These are phyloP conservation scores for Trissonchulus latispiculum DNA, from an alignment of 2,888 invertebrate species.

Conservation along the genomic window DNA sequence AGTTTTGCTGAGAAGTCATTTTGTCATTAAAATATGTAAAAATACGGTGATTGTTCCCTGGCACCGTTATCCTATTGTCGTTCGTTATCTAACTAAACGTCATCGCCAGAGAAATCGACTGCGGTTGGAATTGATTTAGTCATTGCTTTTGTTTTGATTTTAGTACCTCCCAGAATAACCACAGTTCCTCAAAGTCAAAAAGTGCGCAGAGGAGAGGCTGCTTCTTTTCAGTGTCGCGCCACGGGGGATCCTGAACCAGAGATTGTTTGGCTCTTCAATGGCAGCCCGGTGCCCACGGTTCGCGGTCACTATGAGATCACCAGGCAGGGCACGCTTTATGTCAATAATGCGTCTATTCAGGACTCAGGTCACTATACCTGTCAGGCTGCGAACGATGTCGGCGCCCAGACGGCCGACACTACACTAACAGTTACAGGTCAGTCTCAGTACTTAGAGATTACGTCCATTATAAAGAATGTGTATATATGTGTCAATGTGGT, in stretches of 20 bases:
- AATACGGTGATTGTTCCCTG: no score
- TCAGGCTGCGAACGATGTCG: slow-evolving; percentile 45
- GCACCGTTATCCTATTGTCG: no score
- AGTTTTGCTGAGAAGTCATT: no score
- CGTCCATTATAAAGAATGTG: no score
- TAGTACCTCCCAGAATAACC: slow-evolving; percentile 33
- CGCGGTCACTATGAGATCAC: slow-evolving; percentile 45
- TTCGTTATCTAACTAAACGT: no score
- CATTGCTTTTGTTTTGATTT: slow-evolving; percentile 26
- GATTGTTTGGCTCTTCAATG: slow-evolving; percentile 76
- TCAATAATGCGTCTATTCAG: slow-evolving; percentile 30
- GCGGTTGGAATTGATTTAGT: slow-evolving; percentile 21
- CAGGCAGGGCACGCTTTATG: slow-evolving; percentile 35
- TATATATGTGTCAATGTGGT: no score
- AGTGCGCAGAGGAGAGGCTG: slow-evolving; percentile 58
- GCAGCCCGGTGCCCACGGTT: slow-evolving; percentile 39
- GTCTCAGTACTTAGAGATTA: no score
- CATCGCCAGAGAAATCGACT: slow-evolving; percentile 7
- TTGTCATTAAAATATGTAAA: no score
- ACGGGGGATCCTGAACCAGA: slow-evolving; percentile 71
- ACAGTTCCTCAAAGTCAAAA: slow-evolving; percentile 31
- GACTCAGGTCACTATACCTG: slow-evolving; percentile 43
- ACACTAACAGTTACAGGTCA: slow-evolving; percentile 33
- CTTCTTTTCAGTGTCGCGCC: slow-evolving; percentile 68
- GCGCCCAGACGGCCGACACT: slow-evolving; percentile 45